These are phyloP conservation scores for Podotricha telesiphe DNA, from an alignment of 2,888 invertebrate genomes.

Conservation along the genomic window DNA sequence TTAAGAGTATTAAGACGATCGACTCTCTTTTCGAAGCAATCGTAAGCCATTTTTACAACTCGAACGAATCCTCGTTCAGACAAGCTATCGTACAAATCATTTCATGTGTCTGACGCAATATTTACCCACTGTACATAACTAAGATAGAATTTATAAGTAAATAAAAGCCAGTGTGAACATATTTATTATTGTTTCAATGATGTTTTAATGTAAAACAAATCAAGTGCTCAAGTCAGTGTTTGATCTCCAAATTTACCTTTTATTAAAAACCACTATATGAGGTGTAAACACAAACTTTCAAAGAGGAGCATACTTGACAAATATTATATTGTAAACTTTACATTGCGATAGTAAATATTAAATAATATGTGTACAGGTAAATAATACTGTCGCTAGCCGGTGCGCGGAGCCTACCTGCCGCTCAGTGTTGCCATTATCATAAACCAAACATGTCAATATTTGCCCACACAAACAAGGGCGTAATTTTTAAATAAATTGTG, in stretches of 20 bases:
- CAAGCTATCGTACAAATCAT: background rate
- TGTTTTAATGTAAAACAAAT: constrained; percentile 38
- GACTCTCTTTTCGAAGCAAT: constrained; percentile 45
- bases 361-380: constrained; percentile 79
- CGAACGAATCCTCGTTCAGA: constrained; percentile 1
- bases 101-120: background rate
- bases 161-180: background rate
- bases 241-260: constrained; percentile 76
- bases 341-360: constrained; percentile 80
- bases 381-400: constrained; percentile 77
- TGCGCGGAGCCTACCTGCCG: constrained; percentile 66
- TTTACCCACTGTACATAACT: background rate
- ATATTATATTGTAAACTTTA: constrained; percentile 82
- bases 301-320: constrained; percentile 81
- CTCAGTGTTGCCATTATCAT: constrained; percentile 83
- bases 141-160: constrained; percentile 11
- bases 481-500: constrained; percentile 85
- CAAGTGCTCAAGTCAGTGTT: constrained; percentile 48
- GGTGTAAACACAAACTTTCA: constrained; percentile 76
- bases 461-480: constrained; percentile 82
- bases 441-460: constrained; percentile 84
- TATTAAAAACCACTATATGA: constrained; percentile 77
- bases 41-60: constrained; percentile 35
- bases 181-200: constrained; percentile 14
- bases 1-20: constrained; percentile 62